Percentiles rank a stretch among this genome's conserved stretches.
phyloP scores from a whole-genome alignment of 2,797 vertebrate genomes.

The Passerculus sandwichensis region DNA sequence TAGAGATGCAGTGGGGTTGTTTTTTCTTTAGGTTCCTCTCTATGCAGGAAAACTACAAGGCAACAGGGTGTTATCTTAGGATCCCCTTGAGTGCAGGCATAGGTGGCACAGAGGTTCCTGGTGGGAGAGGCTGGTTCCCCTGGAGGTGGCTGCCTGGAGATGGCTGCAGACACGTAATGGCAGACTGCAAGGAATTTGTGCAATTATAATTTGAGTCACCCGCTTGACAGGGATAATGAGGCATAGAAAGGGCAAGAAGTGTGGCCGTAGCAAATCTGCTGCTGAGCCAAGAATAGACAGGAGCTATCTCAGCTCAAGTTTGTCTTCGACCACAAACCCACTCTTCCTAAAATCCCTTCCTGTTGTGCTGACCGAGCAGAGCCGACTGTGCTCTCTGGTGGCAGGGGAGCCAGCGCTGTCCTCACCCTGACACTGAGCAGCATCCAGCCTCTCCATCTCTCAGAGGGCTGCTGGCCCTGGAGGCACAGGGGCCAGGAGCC shows the following conservation, averaged over 20 bases:
- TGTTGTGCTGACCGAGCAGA: neutral
- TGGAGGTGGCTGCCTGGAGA: neutral
- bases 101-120: neutral
- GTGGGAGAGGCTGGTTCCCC: neutral
- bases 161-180: neutral
- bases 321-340: constrained; percentile 30
- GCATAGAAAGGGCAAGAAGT: constrained; percentile 41
- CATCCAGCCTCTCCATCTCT: neutral
- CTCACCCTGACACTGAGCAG: neutral
- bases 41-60: neutral
- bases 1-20: neutral
- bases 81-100: neutral
- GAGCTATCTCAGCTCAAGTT: constrained; percentile 6
- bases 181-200: constrained; percentile 25
- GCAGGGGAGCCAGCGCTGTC: neutral
- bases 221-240: constrained; percentile 47
- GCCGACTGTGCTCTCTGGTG: neutral
- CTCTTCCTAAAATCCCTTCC: constrained; percentile 17
- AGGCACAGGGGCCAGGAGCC: neutral
- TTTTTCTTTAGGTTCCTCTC: neutral
- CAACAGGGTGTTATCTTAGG: neutral
- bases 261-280: constrained; percentile 14
- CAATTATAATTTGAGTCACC: constrained; percentile 48
- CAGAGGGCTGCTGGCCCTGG: neutral
- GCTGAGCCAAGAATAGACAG: constrained; percentile 33